Evolutionary conservation across 2,888 invertebrate species (phyloP).

Genomic region (Melinopterus prodromus): DNA sequence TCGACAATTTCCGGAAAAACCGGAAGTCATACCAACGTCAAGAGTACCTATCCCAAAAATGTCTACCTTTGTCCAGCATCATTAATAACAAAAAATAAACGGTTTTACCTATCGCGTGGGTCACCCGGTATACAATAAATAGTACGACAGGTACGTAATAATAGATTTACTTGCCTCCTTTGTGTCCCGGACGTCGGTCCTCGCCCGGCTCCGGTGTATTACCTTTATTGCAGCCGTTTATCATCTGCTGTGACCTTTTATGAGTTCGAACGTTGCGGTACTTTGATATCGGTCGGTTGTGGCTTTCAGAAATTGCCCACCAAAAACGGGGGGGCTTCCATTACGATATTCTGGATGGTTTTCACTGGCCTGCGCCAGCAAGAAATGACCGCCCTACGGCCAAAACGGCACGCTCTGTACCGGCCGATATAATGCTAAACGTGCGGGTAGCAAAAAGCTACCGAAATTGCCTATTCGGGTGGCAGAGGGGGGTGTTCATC

Average conservation of each 20-base stretch:
- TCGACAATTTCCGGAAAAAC: too few relatives aligned
- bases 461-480: not conserved
- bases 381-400: not conserved
- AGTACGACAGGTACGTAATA: not conserved
- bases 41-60: too few relatives aligned
- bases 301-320: not conserved
- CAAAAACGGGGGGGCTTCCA: not conserved
- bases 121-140: not conserved
- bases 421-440: conserved; percentile 4
- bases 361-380: not conserved
- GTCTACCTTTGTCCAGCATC: too few relatives aligned
- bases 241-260: not conserved
- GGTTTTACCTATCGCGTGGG: too few relatives aligned
- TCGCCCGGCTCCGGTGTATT: not conserved
- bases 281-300: not conserved
- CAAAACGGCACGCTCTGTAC: not conserved
- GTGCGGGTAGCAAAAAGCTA: not conserved
- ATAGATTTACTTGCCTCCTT: not conserved
- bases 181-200: not conserved
- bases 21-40: too few relatives aligned
- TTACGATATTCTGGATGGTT: not conserved
- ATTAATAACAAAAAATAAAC: too few relatives aligned
- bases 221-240: not conserved
- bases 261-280: not conserved
- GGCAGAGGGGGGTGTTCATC: not conserved